These are phyloP conservation scores for Indri indri DNA, from an alignment of 2,113 vertebrate species.

Conservation along the genomic window DNA sequence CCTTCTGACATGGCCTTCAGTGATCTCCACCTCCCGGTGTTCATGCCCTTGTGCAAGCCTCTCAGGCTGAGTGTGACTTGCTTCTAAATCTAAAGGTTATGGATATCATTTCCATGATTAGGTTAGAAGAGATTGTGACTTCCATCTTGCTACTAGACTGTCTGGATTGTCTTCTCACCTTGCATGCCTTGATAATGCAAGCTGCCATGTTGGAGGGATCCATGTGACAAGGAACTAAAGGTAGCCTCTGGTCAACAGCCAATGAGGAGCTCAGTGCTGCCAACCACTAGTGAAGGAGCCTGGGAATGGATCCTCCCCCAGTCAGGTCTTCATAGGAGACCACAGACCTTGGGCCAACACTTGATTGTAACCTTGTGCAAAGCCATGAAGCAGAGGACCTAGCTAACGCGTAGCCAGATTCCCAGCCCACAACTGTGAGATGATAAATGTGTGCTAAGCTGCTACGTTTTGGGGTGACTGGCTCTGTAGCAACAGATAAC, in stretches of 20 bases:
- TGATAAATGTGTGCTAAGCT: not conserved
- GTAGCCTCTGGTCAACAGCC: not conserved
- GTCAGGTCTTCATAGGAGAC: not conserved
- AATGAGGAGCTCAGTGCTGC: not conserved
- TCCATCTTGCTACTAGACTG: not conserved
- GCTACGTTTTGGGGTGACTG: not conserved
- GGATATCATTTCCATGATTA: not conserved
- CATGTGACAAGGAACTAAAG: not conserved
- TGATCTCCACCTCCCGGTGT: too few relatives aligned
- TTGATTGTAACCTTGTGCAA: not conserved
- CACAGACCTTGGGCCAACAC: not conserved
- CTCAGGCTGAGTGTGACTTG: not conserved
- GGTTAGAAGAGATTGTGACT: not conserved
- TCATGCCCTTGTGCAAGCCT: not conserved
- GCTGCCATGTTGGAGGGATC: not conserved
- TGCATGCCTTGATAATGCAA: not conserved
- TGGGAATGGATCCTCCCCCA: not conserved
- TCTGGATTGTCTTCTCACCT: not conserved
- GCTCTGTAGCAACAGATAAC: not conserved
- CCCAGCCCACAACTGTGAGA: not conserved
- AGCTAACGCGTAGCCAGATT: not conserved
- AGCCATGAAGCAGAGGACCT: not conserved
- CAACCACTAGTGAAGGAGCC: not conserved
- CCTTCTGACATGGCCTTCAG: not conserved
- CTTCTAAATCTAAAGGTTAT: not conserved